phyloP scores from a whole-genome alignment of 2,797 vertebrate genomes.

The Leptodactylus fallax region DNA sequence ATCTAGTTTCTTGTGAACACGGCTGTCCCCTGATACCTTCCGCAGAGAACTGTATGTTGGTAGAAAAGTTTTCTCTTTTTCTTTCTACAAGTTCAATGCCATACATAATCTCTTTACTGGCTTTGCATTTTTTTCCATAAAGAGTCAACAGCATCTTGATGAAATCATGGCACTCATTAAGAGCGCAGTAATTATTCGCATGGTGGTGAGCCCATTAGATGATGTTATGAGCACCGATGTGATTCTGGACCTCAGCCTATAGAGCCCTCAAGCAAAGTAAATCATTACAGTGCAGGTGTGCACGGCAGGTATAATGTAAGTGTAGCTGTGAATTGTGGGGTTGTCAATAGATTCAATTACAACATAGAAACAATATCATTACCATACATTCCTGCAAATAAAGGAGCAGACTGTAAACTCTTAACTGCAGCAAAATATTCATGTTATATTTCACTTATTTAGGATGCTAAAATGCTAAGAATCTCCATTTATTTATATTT shows the following conservation, averaged over 20 bases:
- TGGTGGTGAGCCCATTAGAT: constrained; percentile 29
- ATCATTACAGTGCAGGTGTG: constrained; percentile 48
- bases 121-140: neutral
- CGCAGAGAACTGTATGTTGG: neutral
- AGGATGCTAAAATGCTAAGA: neutral
- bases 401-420: neutral
- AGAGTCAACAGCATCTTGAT: constrained; percentile 19
- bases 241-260: constrained; percentile 11
- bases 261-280: neutral
- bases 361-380: neutral
- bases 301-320: constrained; percentile 38
- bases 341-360: neutral
- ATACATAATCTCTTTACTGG: neutral
- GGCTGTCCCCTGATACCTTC: neutral
- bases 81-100: neutral
- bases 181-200: constrained; percentile 38
- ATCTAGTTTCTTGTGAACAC: neutral
- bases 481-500: neutral
- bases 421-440: neutral
- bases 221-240: constrained; percentile 16
- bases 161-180: neutral
- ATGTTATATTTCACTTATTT: neutral
- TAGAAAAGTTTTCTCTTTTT: neutral
- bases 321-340: constrained; percentile 16
- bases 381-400: neutral